Evolutionary conservation across 2,113 vertebrate species (phyloP).

Genomic region (Neolamprologus modestus): DNA sequence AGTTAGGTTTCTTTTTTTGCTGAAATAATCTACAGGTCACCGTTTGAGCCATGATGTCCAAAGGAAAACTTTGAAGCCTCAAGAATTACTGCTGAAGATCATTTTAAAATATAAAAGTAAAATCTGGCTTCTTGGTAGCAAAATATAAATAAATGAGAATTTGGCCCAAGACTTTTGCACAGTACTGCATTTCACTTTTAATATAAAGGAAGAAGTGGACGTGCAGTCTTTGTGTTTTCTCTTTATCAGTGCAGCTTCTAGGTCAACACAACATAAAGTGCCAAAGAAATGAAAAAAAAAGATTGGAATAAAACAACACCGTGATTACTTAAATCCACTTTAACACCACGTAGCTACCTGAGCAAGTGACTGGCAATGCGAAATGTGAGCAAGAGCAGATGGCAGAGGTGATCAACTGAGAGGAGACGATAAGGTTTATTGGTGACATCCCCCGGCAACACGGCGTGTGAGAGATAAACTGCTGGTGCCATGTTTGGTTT

Average conservation of each 20-base stretch:
- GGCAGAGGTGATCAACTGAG: conserved; percentile 41
- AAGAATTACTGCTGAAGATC: neutral
- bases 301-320: neutral
- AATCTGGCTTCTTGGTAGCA: neutral
- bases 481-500: conserved; percentile 36
- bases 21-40: neutral
- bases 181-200: neutral
- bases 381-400: conserved; percentile 40
- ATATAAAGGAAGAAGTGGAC: neutral
- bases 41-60: accelerated
- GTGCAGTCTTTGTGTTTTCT: neutral
- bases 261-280: neutral
- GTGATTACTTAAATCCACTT: neutral
- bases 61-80: neutral
- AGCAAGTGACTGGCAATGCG: neutral
- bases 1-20: neutral
- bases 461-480: conserved; percentile 6
- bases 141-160: neutral
- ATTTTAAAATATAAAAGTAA: accelerated
- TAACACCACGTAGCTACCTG: neutral
- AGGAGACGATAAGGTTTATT: conserved; percentile 57
- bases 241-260: neutral
- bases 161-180: neutral
- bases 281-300: neutral
- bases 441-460: conserved; percentile 61